These are phyloP conservation scores for Dendropsophus ebraccatus DNA, from an alignment of 2,113 vertebrate species.

Conservation along the genomic window DNA sequence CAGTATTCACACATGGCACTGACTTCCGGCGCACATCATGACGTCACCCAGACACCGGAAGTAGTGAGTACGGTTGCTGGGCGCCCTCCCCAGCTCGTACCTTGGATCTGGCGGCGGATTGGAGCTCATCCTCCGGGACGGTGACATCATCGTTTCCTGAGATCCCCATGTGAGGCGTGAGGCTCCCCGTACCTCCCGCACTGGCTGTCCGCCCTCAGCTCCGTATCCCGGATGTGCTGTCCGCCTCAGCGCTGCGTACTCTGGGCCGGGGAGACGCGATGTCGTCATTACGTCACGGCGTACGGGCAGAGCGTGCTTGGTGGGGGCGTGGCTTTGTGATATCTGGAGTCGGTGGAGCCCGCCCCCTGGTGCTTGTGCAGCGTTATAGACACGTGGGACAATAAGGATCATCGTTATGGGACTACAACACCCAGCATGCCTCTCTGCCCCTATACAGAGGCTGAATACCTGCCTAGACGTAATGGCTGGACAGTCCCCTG, in stretches of 20 bases:
- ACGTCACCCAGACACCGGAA: background rate
- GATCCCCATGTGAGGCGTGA: slow-evolving; percentile 23
- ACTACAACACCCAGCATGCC: too few species aligned
- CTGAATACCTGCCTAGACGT: too few species aligned
- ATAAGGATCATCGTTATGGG: background rate
- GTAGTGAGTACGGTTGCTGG: background rate
- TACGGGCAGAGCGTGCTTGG: background rate
- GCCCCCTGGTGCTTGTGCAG: background rate
- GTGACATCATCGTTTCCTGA: slow-evolving; percentile 11
- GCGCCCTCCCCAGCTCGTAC: background rate
- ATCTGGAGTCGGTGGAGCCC: background rate
- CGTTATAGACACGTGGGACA: background rate
- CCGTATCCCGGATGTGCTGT: background rate
- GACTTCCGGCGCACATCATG: background rate
- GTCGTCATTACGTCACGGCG: background rate
- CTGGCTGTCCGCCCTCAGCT: background rate
- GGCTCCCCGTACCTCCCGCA: background rate
- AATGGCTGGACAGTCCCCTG: too few species aligned
- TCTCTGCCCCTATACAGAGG: too few species aligned
- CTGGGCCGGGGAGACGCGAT: background rate
- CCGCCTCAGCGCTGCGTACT: background rate
- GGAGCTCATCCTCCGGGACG: background rate
- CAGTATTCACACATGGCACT: background rate
- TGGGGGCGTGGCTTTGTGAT: background rate
- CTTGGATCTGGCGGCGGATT: background rate